Percentiles rank a stretch among this genome's conserved stretches.
phyloP scores from a whole-genome alignment of 2,888 invertebrate genomes.

The Oxycera nigricornis region DNA sequence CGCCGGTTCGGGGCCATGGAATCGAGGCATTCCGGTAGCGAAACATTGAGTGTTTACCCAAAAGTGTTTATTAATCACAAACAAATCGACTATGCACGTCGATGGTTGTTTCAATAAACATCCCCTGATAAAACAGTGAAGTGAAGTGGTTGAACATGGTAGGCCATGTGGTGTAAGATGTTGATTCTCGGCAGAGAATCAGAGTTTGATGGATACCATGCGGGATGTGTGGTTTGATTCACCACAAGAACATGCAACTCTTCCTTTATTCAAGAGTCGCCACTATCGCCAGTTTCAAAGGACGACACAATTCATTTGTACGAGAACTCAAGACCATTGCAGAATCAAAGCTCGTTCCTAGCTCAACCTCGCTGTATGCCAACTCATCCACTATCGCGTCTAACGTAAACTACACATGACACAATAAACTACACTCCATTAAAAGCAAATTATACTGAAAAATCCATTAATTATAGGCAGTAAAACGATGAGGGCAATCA shows the following conservation, averaged over 20 bases:
- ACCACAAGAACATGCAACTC: too few relatives aligned
- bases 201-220: neutral
- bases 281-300: neutral
- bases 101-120: constrained; percentile 44
- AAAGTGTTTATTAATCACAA: constrained; percentile 46
- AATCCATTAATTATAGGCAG: neutral
- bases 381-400: neutral
- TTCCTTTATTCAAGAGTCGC: too few relatives aligned
- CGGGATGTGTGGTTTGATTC: too few relatives aligned
- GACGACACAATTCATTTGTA: neutral
- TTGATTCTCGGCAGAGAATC: neutral
- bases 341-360: neutral
- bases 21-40: constrained; percentile 27
- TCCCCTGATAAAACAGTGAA: neutral
- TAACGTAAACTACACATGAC: neutral
- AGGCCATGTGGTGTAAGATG: constrained; percentile 11
- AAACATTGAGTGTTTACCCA: constrained; percentile 41
- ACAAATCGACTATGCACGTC: constrained; percentile 39
- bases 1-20: neutral
- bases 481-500: neutral
- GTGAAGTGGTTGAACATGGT: neutral
- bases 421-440: too few relatives aligned
- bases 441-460: neutral
- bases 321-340: neutral
- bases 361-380: neutral